phyloP scores from a whole-genome alignment of 2,113 vertebrate species.

The Piaya cayana region DNA sequence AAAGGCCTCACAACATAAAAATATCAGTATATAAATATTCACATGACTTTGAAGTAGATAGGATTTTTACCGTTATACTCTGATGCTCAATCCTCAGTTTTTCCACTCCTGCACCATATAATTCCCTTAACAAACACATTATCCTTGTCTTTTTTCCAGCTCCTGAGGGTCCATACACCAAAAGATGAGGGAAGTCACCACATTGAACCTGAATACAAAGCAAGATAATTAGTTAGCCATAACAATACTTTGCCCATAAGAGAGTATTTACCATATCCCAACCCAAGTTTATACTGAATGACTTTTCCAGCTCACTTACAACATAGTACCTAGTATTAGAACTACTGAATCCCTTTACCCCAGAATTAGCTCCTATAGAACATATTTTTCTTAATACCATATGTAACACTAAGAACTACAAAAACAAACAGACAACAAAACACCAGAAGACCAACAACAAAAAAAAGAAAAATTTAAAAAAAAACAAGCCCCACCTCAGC shows the following conservation, averaged over 20 bases:
- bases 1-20: background rate
- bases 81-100: conserved; percentile 97
- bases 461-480: background rate
- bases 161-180: conserved; percentile 95
- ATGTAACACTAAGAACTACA: background rate
- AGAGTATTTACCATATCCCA: background rate
- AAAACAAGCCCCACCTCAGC: background rate
- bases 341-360: background rate
- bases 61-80: conserved; percentile 85
- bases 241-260: background rate
- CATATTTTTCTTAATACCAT: background rate
- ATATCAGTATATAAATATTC: background rate
- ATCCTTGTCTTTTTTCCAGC: conserved; percentile 98
- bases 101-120: conserved; percentile 94
- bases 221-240: background rate
- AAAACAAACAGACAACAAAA: background rate
- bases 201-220: conserved; percentile 85
- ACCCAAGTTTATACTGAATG: background rate
- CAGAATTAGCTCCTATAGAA: background rate
- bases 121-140: conserved; percentile 93
- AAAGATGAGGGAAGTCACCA: conserved; percentile 94
- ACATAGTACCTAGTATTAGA: background rate
- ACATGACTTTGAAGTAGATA: background rate
- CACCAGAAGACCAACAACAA: background rate
- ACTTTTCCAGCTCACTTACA: background rate